These are phyloP conservation scores for Chaetodon trifascialis DNA, from an alignment of 2,113 vertebrate species.

Conservation along the genomic window DNA sequence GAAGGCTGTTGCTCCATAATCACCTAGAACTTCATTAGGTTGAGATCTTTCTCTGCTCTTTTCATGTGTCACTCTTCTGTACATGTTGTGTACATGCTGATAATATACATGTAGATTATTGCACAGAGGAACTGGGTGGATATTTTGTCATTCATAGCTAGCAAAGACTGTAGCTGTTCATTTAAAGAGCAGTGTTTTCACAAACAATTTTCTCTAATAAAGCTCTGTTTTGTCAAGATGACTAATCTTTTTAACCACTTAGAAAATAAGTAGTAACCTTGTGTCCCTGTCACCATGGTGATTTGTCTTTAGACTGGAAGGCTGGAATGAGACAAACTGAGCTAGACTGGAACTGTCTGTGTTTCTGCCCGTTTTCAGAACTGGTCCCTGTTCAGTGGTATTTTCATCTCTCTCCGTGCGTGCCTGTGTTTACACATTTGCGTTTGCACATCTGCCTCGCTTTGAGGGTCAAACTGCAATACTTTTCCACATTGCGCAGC, in stretches of 20 bases:
- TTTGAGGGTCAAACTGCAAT: slow-evolving; percentile 63
- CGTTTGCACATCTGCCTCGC: slow-evolving; percentile 18
- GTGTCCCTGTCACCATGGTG: background rate
- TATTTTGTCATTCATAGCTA: background rate
- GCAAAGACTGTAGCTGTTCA: background rate
- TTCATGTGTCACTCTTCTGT: background rate
- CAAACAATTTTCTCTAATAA: background rate
- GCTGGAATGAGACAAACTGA: background rate
- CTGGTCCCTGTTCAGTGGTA: background rate
- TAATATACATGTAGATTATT: background rate
- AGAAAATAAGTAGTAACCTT: background rate
- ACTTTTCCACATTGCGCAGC: slow-evolving; percentile 56
- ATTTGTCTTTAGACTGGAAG: background rate
- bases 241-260: slow-evolving; percentile 1
- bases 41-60: background rate
- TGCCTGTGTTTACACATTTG: slow-evolving; percentile 21
- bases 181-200: background rate
- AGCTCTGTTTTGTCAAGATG: background rate
- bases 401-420: slow-evolving; percentile 3
- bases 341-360: background rate
- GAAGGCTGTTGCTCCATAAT: background rate
- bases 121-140: background rate
- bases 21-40: background rate
- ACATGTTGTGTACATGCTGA: no score
- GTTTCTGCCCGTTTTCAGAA: slow-evolving; percentile 12